Base-by-base conservation (phyloP, 2,888 invertebrate genomes). In the Achlya flavicornis region DNA sequence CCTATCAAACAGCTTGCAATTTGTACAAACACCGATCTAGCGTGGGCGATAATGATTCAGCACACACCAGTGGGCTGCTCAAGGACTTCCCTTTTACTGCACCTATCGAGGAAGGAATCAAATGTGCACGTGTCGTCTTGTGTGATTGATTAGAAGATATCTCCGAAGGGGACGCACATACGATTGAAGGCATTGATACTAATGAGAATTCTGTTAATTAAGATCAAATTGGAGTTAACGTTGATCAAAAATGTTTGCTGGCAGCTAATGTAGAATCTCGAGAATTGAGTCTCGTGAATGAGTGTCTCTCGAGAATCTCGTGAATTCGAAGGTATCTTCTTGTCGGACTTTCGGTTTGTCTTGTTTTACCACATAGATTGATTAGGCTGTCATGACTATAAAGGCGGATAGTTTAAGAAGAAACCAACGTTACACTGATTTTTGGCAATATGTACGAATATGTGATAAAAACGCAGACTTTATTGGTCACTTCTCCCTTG, bases 21-120 rank as follows among this genome's bases (percentile, higher is more conserved):
- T 83, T 80, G 77, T 76, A 73, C 71, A 72, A 72, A 69, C 68
- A 63, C 63, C 64, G 69, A 64, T 68, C 63, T 58, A 74, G 85
- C 85, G 92, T 92, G 88, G 92, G 92, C 75, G 87, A 81, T 82
- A 83, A 83, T 91, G 92, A 92, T 84, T 90, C 90, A 88, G 80
- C 74, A 73, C 72, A 69, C 72, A 53, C 8, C 53, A 73, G 90
- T 90, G 87, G 91, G 90, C 75, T 68, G 85, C 64, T 83, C 92
- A 93, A 92, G 93, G 93, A 89, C 88, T 88, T 87, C 81, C 91
- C 91, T 92, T 89, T 87, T 92, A 92, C 89, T 89, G 81, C 84
- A 82, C 68, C 73, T 76, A 75, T 73, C 63, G 73, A 81, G 79
- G 84, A 87, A 86, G 84, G 82, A 76, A 78, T 76, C 72, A 64